Evolutionary conservation across 2,797 vertebrate genomes (phyloP).

Genomic region (Eulemur rubriventer): DNA sequence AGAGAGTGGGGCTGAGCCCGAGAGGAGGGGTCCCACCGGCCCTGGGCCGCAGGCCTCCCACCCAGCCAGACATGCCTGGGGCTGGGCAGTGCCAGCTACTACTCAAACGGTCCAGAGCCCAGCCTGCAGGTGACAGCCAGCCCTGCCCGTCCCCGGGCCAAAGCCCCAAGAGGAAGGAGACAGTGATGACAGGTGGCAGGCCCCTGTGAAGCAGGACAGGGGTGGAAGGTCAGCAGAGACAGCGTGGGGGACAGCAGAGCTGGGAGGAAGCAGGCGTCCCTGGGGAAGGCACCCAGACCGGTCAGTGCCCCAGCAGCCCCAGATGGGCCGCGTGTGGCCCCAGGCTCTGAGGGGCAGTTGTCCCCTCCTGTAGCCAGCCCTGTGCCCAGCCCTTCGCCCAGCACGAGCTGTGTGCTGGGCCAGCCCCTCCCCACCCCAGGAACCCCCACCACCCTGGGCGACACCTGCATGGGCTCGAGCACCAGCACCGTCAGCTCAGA

Average conservation of each 20-base stretch:
- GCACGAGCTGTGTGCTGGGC: not conserved
- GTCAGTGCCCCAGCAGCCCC: not conserved
- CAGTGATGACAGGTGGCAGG: not conserved
- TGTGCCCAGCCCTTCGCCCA: not conserved
- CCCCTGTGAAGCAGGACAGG: not conserved
- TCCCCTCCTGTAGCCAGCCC: not conserved
- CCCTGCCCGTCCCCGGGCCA: not conserved
- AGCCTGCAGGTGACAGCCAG: not conserved
- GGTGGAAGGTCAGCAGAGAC: not conserved
- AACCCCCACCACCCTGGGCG: accelerated
- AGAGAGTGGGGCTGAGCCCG: not conserved
- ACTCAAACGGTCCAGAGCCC: no score
- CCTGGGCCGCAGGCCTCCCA: not conserved
- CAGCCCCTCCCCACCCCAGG: not conserved
- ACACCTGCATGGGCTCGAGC: not conserved
- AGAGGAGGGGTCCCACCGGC: not conserved
- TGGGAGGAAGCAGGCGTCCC: no score
- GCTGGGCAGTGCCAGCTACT: no score
- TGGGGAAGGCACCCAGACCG: not conserved
- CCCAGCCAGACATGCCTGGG: accelerated
- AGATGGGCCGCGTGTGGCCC: no score
- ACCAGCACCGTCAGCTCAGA: not conserved
- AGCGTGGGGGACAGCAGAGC: not conserved
- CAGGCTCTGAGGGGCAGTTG: not conserved
- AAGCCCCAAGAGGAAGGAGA: not conserved